These are phyloP conservation scores for Nothura maculosa DNA, from an alignment of 2,797 vertebrate species.

Conservation along the genomic window DNA sequence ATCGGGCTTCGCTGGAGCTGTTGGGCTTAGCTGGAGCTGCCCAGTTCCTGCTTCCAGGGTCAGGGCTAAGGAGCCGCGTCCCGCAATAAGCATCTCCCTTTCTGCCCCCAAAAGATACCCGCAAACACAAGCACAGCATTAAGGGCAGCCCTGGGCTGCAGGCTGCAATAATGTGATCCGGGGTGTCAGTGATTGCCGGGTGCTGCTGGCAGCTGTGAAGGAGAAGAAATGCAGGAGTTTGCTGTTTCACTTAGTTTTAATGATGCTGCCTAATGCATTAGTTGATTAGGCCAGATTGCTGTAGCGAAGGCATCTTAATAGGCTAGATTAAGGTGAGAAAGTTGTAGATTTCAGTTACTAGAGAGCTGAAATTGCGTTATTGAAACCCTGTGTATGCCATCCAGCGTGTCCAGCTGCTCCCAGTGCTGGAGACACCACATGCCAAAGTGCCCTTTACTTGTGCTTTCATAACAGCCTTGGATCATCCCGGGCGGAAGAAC, in stretches of 20 bases:
- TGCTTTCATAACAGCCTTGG: slow-evolving; percentile 7
- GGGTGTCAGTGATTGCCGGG: rapidly evolving
- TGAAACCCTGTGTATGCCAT: background rate
- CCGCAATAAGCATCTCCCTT: no score
- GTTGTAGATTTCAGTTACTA: background rate
- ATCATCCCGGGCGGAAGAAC: background rate
- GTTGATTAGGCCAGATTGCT: background rate
- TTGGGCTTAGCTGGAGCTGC: background rate
- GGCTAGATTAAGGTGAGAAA: background rate
- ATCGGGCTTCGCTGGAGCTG: background rate
- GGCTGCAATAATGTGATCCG: background rate
- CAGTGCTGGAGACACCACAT: rapidly evolving
- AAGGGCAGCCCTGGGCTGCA: background rate
- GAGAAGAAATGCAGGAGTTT: rapidly evolving
- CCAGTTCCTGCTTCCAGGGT: background rate
- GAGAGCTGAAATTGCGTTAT: background rate
- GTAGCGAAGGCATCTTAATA: background rate
- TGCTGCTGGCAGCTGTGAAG: rapidly evolving
- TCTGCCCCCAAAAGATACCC: no score
- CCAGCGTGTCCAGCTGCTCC: background rate
- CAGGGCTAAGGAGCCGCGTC: rapidly evolving
- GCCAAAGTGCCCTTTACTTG: background rate
- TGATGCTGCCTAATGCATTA: background rate
- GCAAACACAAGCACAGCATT: rapidly evolving
- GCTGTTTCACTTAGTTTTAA: rapidly evolving